A percentile compares a stretch with the other conserved stretches of the same genome.
These are phyloP conservation scores for Rhinophrynus dorsalis DNA, from an alignment of 2,797 vertebrate genomes.

Conservation along the genomic window DNA sequence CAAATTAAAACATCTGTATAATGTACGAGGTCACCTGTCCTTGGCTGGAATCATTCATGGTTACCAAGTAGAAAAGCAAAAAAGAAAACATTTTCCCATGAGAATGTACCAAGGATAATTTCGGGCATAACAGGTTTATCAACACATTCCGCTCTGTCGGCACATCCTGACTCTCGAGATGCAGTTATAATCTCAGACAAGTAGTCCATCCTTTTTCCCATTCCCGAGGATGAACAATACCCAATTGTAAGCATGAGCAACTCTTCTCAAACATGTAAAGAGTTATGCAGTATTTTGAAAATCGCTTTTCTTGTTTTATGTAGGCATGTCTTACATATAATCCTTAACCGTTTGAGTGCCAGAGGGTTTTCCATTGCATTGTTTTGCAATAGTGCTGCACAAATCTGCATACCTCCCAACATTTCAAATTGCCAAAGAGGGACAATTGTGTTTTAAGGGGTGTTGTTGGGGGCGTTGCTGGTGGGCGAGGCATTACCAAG, in stretches of 20 bases:
- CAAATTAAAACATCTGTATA: conserved; percentile 44
- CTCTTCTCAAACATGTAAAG: neutral
- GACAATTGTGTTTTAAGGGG: no score
- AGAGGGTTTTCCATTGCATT: no score
- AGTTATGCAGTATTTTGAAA: neutral
- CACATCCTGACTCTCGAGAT: neutral
- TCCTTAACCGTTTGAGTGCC: no score
- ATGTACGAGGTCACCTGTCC: conserved; percentile 43
- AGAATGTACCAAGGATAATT: conserved; percentile 26
- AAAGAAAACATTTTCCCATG: conserved; percentile 35
- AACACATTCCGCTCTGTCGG: conserved; percentile 5
- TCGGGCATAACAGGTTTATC: conserved; percentile 39
- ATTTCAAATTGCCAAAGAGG: no score
- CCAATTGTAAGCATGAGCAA: neutral
- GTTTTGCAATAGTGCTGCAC: no score
- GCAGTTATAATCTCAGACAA: conserved; percentile 4
- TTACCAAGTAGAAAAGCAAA: conserved; percentile 33
- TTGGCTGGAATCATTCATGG: conserved; percentile 31
- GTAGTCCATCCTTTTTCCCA: neutral
- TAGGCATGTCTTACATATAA: neutral
- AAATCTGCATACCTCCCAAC: no score
- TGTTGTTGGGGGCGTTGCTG: no score
- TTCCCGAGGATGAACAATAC: conserved; percentile 3
- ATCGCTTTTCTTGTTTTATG: neutral
- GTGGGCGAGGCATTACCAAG: no score